These are phyloP conservation scores for Poicephalus meyeri DNA, from an alignment of 2,113 vertebrate species.

Conservation along the genomic window DNA sequence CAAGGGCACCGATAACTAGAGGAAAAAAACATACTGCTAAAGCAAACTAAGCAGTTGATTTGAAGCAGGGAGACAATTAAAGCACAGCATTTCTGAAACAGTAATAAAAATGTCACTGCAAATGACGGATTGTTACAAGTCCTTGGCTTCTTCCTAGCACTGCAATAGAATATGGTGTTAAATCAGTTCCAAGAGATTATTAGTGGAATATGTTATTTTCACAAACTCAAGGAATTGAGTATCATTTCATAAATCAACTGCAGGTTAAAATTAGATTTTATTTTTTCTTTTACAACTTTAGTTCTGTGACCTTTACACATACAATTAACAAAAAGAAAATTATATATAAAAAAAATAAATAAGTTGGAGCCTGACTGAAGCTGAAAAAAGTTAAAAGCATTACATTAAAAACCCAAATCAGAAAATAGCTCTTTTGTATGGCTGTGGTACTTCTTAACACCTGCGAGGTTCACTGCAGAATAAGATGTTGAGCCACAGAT, in stretches of 20 bases:
- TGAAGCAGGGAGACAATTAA: conserved; percentile 67
- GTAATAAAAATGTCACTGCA: conserved; percentile 67
- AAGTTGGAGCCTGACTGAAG: background rate
- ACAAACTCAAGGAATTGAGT: conserved; percentile 19
- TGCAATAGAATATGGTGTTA: conserved; percentile 36
- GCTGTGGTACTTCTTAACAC: background rate
- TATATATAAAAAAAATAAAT: background rate
- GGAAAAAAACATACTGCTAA: background rate
- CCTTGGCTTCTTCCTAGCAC: conserved; percentile 60
- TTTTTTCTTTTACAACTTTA: background rate
- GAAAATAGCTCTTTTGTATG: background rate
- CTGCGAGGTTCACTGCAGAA: background rate
- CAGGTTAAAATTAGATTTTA: conserved; percentile 13
- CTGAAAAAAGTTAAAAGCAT: background rate
- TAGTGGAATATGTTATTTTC: conserved; percentile 50
- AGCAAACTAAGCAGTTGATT: conserved; percentile 47
- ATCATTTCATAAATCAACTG: conserved; percentile 49
- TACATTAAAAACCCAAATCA: background rate
- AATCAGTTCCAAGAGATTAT: conserved; percentile 64
- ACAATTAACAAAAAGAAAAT: conserved; percentile 11
- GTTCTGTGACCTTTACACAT: background rate
- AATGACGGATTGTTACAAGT: conserved; percentile 61
- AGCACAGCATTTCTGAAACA: conserved; percentile 56
- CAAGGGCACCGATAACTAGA: background rate
- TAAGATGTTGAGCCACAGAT: background rate